phyloP scores from a whole-genome alignment of 1,140 invertebrate genomes.

The Sinella curviseta region DNA sequence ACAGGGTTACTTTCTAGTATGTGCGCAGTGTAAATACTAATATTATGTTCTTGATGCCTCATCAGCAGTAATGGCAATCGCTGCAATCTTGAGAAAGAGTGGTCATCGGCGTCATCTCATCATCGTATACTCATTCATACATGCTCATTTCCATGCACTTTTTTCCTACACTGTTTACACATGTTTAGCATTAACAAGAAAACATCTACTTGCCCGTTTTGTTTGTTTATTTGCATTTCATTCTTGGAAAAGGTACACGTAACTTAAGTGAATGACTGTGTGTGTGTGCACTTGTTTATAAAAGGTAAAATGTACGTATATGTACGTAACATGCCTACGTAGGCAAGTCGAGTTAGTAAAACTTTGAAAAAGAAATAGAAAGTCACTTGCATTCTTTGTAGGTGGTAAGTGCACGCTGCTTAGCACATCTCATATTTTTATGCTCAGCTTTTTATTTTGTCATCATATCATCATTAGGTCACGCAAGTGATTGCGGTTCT shows the following conservation, averaged over 20 bases:
- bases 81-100: not conserved
- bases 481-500: not conserved
- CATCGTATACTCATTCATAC: too few relatives aligned
- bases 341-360: not conserved
- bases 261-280: not conserved
- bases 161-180: too few relatives aligned
- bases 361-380: not conserved
- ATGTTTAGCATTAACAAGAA: not conserved
- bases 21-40: not conserved
- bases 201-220: not conserved
- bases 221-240: not conserved
- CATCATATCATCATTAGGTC: constrained; percentile 16
- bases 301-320: too few relatives aligned
- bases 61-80: not conserved
- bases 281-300: not conserved
- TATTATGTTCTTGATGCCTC: not conserved
- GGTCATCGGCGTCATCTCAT: not conserved
- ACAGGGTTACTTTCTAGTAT: not conserved
- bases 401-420: not conserved
- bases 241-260: not conserved
- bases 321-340: not conserved
- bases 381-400: not conserved
- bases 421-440: not conserved
- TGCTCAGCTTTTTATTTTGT: not conserved
- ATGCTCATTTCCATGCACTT: too few relatives aligned